A percentile compares a stretch with the other conserved stretches of the same genome.
Evolutionary conservation across 2,797 vertebrate genomes (phyloP).

Genomic region (Euphonia xanthogaster): DNA sequence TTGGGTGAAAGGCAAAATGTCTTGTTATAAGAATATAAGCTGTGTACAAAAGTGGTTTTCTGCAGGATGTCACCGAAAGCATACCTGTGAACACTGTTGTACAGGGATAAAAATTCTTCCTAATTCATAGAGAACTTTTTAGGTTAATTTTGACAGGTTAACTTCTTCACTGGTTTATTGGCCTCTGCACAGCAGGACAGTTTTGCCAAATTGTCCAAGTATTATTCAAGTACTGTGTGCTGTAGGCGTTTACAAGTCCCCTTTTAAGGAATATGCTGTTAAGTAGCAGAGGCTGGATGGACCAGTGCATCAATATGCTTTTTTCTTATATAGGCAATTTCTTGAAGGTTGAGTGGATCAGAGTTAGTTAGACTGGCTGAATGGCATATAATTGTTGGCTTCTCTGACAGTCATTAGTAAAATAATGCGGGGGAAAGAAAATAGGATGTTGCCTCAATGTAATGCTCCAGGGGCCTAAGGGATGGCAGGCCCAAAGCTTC

Average conservation of each 20-base stretch:
- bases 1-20: neutral
- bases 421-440: neutral
- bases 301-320: neutral
- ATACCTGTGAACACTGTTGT: neutral
- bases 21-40: neutral
- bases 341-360: neutral
- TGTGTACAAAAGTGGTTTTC: neutral
- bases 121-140: neutral
- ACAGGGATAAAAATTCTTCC: neutral
- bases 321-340: neutral
- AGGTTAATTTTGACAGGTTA: neutral
- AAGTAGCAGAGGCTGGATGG: neutral
- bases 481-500: neutral
- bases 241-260: neutral
- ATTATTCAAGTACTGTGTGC: neutral
- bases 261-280: neutral
- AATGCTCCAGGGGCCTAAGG: neutral
- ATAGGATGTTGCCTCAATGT: neutral
- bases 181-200: neutral
- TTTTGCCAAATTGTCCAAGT: neutral
- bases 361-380: neutral
- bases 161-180: neutral
- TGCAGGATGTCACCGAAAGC: neutral
- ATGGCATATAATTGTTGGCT: neutral
- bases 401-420: neutral